Percentiles rank a stretch among this genome's conserved stretches.
Conservation (phyloP, 1,140 invertebrate species). For the Neotoxoptera formosana region DNA sequence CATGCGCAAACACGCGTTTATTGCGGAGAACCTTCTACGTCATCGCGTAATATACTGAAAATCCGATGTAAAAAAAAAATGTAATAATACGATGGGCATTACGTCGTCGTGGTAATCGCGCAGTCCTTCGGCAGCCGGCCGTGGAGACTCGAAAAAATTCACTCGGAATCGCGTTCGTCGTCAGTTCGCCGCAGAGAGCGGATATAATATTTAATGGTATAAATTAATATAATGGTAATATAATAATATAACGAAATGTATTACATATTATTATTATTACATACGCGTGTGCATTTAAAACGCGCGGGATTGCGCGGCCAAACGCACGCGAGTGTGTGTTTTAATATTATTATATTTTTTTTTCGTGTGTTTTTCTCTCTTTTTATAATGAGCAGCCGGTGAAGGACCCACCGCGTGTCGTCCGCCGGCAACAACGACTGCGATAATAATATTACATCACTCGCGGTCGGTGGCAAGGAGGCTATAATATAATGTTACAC, state of each 20-base stretch:
- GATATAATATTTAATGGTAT: no score
- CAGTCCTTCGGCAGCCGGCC: neutral
- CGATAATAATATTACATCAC: neutral
- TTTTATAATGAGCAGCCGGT: neutral
- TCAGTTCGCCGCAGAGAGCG: neutral
- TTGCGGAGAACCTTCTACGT: no score
- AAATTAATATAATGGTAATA: neutral
- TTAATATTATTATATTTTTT: neutral
- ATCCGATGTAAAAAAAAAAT: neutral
- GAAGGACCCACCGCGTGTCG: neutral
- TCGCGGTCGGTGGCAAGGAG: neutral
- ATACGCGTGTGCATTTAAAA: no score
- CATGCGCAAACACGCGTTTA: neutral
- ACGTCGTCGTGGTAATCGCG: neutral
- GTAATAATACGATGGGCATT: no score
- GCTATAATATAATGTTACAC: neutral
- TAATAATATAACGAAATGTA: neutral
- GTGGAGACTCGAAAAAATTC: neutral
- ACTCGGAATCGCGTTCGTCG: neutral
- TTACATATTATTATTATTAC: neutral
- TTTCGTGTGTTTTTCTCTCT: neutral
- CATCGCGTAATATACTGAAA: neutral
- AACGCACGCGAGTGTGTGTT: neutral
- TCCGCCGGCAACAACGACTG: neutral
- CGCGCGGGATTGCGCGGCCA: neutral